Evolutionary conservation across 2,113 vertebrate genomes (phyloP).

Genomic region (Elaphurus davidianus): DNA sequence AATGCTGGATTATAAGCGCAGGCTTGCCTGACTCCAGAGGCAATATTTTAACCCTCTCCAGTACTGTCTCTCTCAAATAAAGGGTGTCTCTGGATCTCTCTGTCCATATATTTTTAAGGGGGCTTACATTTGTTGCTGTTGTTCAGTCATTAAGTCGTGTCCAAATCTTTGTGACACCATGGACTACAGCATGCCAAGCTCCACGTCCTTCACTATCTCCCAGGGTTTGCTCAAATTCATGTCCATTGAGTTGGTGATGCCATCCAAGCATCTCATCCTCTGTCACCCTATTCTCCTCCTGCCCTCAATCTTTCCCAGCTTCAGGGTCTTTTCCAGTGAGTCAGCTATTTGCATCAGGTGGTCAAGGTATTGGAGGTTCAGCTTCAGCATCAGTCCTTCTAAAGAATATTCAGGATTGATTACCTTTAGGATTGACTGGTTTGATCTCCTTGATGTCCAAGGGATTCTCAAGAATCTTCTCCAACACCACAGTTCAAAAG

Average conservation of each 20-base stretch:
- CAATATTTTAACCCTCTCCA: neutral
- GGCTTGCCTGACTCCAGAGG: neutral
- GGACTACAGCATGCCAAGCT: neutral
- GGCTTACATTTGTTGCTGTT: neutral
- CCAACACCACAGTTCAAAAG: neutral
- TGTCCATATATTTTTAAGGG: neutral
- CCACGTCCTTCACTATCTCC: neutral
- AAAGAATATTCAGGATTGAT: neutral
- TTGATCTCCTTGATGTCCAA: neutral
- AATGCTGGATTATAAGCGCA: neutral
- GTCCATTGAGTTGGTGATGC: neutral
- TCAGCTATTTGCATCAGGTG: neutral
- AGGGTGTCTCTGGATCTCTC: neutral
- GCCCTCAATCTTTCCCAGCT: neutral
- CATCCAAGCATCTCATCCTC: neutral
- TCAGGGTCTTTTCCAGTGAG: neutral
- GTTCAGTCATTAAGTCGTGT: neutral
- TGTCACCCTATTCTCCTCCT: neutral
- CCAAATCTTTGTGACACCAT: neutral
- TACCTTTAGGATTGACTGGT: neutral
- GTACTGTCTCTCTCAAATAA: neutral
- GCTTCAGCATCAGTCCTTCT: neutral
- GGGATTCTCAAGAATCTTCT: neutral
- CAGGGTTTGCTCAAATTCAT: neutral
- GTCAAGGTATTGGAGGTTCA: neutral